Evolutionary conservation across 2,113 vertebrate species (phyloP).

Genomic region (Oryzias woworae): DNA sequence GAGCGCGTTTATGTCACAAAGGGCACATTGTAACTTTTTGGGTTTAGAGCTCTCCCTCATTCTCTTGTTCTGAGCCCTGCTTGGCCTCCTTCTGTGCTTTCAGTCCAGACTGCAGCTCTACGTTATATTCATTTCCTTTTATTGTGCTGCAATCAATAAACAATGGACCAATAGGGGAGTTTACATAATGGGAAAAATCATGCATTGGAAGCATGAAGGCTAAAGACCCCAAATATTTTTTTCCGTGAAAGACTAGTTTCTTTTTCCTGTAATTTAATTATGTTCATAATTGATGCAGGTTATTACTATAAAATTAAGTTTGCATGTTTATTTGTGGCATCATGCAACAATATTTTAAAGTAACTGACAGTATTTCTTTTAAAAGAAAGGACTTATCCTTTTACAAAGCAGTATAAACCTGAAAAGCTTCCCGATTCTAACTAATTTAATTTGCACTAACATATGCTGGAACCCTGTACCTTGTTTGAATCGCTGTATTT

Average conservation of each 20-base stretch:
- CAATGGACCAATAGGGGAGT: slow-evolving; percentile 53
- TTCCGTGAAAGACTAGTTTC: slow-evolving; percentile 4
- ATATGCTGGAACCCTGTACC: slow-evolving; percentile 77
- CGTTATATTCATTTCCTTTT: slow-evolving; percentile 60
- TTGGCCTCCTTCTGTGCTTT: slow-evolving; percentile 58
- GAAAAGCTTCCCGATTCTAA: slow-evolving; percentile 67
- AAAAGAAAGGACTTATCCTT: slow-evolving; percentile 32
- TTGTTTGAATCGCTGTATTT: slow-evolving; percentile 80
- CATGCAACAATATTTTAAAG: too few species aligned
- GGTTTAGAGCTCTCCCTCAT: slow-evolving; percentile 53
- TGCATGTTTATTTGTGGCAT: slow-evolving; percentile 1
- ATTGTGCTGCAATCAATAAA: slow-evolving; percentile 64
- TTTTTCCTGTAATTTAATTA: slow-evolving; percentile 9
- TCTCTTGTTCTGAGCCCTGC: slow-evolving; percentile 55
- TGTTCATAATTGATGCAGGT: background rate
- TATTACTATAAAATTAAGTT: background rate
- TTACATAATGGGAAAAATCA: slow-evolving; percentile 47
- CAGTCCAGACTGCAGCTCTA: slow-evolving; percentile 54
- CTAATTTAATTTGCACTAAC: slow-evolving; percentile 82
- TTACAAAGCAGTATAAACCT: slow-evolving; percentile 50
- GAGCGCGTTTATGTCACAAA: slow-evolving; percentile 79
- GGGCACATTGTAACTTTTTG: slow-evolving; percentile 74
- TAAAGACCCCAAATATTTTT: slow-evolving; percentile 7
- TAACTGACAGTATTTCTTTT: slow-evolving; percentile 18
- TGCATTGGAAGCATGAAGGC: slow-evolving; percentile 23